Evolutionary conservation across 1,140 invertebrate species (phyloP).

Genomic region (Yoshiicerus persimilis): DNA sequence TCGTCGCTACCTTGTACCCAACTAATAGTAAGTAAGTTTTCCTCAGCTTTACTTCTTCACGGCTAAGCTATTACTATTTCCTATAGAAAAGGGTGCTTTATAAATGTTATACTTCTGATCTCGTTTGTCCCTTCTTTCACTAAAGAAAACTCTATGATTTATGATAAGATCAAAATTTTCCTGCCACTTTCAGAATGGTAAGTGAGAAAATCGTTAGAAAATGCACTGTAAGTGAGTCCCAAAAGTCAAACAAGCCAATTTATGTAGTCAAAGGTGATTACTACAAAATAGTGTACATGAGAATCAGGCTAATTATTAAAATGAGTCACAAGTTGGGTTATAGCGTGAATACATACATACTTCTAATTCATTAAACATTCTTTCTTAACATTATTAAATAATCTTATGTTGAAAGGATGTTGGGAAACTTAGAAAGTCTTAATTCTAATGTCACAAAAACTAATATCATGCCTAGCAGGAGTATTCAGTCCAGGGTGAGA

Average conservation of each 20-base stretch:
- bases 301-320: neutral
- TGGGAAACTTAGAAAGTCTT: no score
- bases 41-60: neutral
- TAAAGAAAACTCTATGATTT: conserved; percentile 7
- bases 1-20: neutral
- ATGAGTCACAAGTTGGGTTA: neutral
- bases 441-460: no score
- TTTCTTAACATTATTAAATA: no score
- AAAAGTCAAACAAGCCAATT: neutral
- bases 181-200: conserved; percentile 7
- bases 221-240: neutral
- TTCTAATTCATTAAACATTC: no score
- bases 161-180: conserved; percentile 29
- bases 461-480: no score
- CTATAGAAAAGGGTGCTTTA: no score
- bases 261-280: neutral
- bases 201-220: neutral
- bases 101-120: neutral
- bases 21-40: neutral
- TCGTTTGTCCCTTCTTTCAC: neutral
- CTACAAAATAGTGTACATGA: neutral
- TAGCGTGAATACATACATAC: no score
- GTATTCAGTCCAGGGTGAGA: no score
- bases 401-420: no score
- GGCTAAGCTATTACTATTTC: neutral